Conservation (phyloP, 2,888 invertebrate species). For the Baccha elongata region DNA sequence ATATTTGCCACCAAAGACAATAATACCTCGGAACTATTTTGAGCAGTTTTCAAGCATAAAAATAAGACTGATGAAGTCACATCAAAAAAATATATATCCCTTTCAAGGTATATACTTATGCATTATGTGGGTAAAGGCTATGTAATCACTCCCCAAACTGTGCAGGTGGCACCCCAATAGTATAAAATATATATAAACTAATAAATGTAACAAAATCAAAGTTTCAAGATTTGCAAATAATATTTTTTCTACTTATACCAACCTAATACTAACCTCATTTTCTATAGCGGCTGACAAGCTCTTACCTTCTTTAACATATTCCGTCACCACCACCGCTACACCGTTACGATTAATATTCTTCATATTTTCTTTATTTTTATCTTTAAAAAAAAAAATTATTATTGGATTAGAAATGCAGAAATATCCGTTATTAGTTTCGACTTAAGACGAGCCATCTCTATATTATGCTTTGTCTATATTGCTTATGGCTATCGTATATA, state of each 20-base stretch:
- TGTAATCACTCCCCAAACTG: not conserved
- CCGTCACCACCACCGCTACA: not conserved
- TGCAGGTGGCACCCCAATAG: not conserved
- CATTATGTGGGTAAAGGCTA: too few species aligned
- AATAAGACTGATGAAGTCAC: conserved; percentile 10
- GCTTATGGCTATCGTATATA: not conserved
- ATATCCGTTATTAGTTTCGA: conserved; percentile 73
- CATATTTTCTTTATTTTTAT: conserved; percentile 26
- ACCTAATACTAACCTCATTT: conserved; percentile 59
- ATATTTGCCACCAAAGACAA: conserved; percentile 1
- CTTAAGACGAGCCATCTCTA: conserved; percentile 68
- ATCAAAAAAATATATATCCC: conserved; percentile 40
- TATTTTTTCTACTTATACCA: conserved; percentile 5
- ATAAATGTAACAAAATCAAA: conserved; percentile 39
- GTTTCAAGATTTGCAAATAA: conserved; percentile 16
- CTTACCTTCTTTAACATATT: conserved; percentile 13
- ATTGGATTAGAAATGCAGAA: conserved; percentile 76
- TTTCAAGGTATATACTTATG: conserved; percentile 15
- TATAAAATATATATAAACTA: too few species aligned
- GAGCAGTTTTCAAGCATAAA: conserved; percentile 18
- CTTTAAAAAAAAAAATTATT: conserved; percentile 56
- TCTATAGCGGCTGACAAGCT: conserved; percentile 47
- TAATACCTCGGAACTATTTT: conserved; percentile 1
- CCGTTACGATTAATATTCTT: conserved; percentile 41
- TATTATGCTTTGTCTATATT: conserved; percentile 38